Conservation (phyloP, 35 echinoderm and acorn worm genomes). For the Holothuria glaberrima region DNA sequence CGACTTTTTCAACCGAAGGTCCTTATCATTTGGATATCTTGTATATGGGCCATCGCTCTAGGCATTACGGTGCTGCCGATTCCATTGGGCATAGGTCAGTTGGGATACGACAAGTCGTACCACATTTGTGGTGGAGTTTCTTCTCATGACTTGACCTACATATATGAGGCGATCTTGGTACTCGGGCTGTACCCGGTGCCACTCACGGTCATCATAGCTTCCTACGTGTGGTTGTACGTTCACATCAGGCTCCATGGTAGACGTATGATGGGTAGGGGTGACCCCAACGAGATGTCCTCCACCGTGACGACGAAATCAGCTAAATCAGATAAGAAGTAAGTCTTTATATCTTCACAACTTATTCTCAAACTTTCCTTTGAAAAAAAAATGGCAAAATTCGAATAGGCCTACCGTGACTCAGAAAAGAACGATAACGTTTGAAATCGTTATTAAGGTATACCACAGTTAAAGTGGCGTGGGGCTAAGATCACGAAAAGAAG, state of each 20-base stretch:
- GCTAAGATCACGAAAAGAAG: too few species aligned
- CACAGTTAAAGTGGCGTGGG: too few species aligned
- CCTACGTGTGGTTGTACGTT: conserved; percentile 67
- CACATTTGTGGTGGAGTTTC: conserved; percentile 70
- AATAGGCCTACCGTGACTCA: too few species aligned
- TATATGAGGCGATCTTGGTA: conserved; percentile 45
- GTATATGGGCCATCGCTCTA: conserved; percentile 71
- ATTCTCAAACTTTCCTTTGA: background rate
- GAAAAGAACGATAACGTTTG: too few species aligned
- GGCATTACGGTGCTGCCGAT: conserved; percentile 54
- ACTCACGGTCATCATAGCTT: conserved; percentile 65
- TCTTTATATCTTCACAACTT: background rate
- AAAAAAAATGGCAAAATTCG: too few species aligned
- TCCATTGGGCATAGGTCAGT: conserved; percentile 43
- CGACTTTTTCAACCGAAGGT: conserved; percentile 59
- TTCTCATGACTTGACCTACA: conserved; percentile 3
- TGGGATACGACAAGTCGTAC: conserved; percentile 78
- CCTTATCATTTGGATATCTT: conserved; percentile 61
- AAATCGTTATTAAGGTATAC: too few species aligned
- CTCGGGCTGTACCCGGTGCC: conserved; percentile 70
- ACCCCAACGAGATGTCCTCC: conserved; percentile 39
- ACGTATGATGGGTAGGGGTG: conserved; percentile 53
- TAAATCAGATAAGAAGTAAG: conserved; percentile 27
- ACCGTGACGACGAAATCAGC: conserved; percentile 36
- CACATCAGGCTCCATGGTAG: conserved; percentile 71